These are phyloP conservation scores for Aulostomus chinensis DNA, from an alignment of 2,797 vertebrate species.

Conservation along the genomic window DNA sequence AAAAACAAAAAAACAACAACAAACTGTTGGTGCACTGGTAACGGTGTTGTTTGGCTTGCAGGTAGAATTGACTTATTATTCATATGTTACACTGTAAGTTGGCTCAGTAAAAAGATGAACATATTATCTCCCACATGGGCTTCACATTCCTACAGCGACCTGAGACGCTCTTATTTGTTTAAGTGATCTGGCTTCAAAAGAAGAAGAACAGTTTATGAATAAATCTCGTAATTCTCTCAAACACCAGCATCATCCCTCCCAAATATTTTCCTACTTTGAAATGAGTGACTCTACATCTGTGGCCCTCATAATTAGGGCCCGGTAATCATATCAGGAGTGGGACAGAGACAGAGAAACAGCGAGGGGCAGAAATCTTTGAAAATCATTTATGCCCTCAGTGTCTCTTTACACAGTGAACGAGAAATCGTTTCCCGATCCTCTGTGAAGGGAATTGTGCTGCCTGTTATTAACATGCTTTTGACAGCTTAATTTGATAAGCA, in stretches of 20 bases:
- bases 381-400: slow-evolving; percentile 54
- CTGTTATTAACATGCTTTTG: slow-evolving; percentile 79
- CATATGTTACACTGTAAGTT: slow-evolving; percentile 1
- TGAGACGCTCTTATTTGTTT: too few species aligned
- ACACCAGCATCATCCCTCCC: slow-evolving; percentile 25
- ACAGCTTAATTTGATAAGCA: slow-evolving; percentile 82
- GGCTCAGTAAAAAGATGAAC: slow-evolving; percentile 11
- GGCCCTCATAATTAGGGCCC: slow-evolving; percentile 34
- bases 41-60: neutral
- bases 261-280: slow-evolving; percentile 35
- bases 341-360: slow-evolving; percentile 34
- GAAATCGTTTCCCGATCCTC: slow-evolving; percentile 40
- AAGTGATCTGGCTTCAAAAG: slow-evolving; percentile 9
- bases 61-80: slow-evolving; percentile 1
- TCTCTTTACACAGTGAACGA: slow-evolving; percentile 52
- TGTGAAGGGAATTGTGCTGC: slow-evolving; percentile 65
- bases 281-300: slow-evolving; percentile 47
- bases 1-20: neutral
- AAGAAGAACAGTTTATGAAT: neutral
- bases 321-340: slow-evolving; percentile 56
- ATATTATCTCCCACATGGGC: too few species aligned
- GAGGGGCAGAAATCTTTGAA: slow-evolving; percentile 42
- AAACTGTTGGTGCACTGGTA: neutral
- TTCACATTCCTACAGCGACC: too few species aligned
- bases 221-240: slow-evolving; percentile 31